These are phyloP conservation scores for Lasioglossum albipes DNA, from an alignment of 1,140 invertebrate species.

Conservation along the genomic window DNA sequence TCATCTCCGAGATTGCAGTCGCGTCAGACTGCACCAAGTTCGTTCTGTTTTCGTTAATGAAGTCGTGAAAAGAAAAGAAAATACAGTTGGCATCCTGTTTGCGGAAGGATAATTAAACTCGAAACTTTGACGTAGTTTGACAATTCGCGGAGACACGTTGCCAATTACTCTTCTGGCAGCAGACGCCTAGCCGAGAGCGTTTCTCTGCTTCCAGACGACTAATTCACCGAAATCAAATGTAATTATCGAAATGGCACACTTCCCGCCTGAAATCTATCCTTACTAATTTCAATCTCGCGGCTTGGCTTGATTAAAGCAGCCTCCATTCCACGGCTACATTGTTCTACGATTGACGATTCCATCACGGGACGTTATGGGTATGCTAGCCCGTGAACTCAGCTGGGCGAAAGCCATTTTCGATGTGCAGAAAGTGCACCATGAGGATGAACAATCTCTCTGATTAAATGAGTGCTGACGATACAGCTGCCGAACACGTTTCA, in stretches of 20 bases:
- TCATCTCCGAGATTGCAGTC: slow-evolving; percentile 4
- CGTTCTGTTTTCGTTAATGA: neutral
- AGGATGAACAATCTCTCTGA: no score
- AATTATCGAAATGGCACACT: slow-evolving; percentile 28
- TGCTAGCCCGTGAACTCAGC: neutral
- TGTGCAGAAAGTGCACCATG: no score
- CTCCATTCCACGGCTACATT: neutral
- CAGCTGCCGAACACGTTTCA: no score
- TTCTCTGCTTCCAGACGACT: neutral
- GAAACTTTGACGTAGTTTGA: slow-evolving; percentile 16
- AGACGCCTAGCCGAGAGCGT: neutral
- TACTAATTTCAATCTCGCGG: slow-evolving; percentile 24
- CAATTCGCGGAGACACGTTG: neutral
- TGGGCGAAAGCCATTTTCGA: neutral
- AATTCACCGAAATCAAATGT: slow-evolving; percentile 19
- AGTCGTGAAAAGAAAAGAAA: neutral
- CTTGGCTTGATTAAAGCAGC: slow-evolving; percentile 17
- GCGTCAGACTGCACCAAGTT: neutral
- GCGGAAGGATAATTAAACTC: slow-evolving; percentile 20
- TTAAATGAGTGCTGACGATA: no score
- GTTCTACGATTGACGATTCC: slow-evolving; percentile 1
- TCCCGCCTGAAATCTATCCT: neutral
- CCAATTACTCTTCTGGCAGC: neutral
- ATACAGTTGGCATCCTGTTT: slow-evolving; percentile 9
- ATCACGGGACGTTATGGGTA: neutral